A percentile compares a stretch with the other conserved stretches of the same genome.
These are phyloP conservation scores for Meteorus colon DNA, from an alignment of 2,888 invertebrate species.

Conservation along the genomic window DNA sequence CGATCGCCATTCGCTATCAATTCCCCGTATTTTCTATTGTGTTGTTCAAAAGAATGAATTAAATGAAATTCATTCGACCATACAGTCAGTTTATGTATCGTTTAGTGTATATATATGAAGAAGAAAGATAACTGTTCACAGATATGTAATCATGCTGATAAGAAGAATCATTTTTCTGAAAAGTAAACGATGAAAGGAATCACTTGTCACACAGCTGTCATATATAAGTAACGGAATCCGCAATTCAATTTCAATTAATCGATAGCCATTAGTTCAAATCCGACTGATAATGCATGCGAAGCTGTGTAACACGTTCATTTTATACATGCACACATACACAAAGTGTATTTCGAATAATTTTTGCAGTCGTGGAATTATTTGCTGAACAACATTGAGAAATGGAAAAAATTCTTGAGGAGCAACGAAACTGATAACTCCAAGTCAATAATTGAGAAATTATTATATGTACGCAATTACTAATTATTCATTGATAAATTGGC, in stretches of 20 bases:
- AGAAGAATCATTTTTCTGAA: not conserved
- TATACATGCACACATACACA: too few species aligned
- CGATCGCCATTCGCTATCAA: too few species aligned
- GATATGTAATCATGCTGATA: constrained; percentile 1
- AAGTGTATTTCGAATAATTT: not conserved
- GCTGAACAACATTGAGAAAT: not conserved
- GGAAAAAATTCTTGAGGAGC: not conserved
- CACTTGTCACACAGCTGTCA: not conserved
- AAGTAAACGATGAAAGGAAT: not conserved
- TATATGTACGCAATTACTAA: not conserved
- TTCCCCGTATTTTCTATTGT: not conserved
- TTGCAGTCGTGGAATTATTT: not conserved
- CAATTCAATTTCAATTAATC: not conserved
- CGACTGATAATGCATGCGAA: not conserved
- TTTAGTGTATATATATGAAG: not conserved
- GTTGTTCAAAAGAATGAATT: not conserved
- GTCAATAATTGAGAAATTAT: constrained; percentile 10
- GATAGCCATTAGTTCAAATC: not conserved
- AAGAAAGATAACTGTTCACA: not conserved
- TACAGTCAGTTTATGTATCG: not conserved
- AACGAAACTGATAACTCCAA: constrained; percentile 5
- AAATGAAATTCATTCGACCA: not conserved
- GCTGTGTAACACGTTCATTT: not conserved
- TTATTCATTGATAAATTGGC: constrained; percentile 12
- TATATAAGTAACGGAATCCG: not conserved